Evolutionary conservation across 2,888 invertebrate genomes (phyloP), one percentile per base, ranked within the genome.

Genomic region (Diaprepes abbreviatus): DNA sequence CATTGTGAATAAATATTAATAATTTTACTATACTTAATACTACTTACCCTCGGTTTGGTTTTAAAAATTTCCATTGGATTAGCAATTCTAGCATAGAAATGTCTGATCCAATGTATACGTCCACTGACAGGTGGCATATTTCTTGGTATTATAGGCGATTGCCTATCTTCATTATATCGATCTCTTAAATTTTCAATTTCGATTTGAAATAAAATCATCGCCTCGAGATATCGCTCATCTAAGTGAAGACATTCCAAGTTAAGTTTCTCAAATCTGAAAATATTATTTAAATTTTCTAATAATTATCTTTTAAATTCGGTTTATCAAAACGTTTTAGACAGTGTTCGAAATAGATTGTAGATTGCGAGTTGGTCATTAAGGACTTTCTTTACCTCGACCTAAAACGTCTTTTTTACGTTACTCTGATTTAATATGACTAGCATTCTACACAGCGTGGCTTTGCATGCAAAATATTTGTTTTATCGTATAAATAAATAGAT

Each of bases 71-170:
- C 85, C 93, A 95, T 95, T 0, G 95, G 93, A 16, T 85, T 85
- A 77, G 92, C 89, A 60, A 95, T 90, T 72, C 91, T 89, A 67
- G 87, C 87, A 75, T 91, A 90, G 67, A 94, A 88, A 76, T 93
- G 92, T 67, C 94, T 86, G 74, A 94, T 92, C 95, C 96, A 96
- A 80, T 90, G 87, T 16, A 96, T 90, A 78, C 94, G 88, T 3
- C 94, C 95, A 12, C 92, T 87, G 12, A 93, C 90, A 0, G 94
- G 93, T 1, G 95, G 93, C 86, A 92, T 88, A 79, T 93, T 92
- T 65, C 92, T 85, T 0, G 93, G 89, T 7, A 94, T 81, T 1
- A 90, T 88, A 0, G 95, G 94, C 74, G 89, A 87, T 65, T 91
- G 91, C 75, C 93, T 87, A 74, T 91, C 90, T 80, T 92, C 91